These are phyloP conservation scores for Sphaeridia pumilis DNA, from an alignment of 2,888 invertebrate genomes.

Conservation along the genomic window DNA sequence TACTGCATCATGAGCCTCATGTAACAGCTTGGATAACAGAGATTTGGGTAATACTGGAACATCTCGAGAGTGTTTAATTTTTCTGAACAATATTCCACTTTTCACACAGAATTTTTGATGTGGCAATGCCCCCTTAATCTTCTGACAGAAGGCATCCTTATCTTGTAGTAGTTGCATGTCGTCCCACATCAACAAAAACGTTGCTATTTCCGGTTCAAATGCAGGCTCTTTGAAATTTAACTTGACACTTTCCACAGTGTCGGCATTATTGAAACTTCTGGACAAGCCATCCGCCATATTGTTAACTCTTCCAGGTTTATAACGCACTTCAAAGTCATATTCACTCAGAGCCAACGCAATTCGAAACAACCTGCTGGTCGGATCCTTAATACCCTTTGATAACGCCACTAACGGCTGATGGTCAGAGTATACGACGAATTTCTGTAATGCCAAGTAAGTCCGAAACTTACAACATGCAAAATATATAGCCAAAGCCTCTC, in stretches of 20 bases:
- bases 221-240: background rate
- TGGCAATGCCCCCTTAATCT: background rate
- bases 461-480: conserved; percentile 40
- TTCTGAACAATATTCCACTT: background rate
- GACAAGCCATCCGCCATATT: background rate
- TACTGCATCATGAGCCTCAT: background rate
- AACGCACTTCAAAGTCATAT: background rate
- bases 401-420: conserved; percentile 43
- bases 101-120: background rate
- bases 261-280: background rate
- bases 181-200: background rate
- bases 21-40: background rate
- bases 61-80: background rate
- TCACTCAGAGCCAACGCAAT: background rate
- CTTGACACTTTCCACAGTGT: background rate
- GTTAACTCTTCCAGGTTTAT: background rate
- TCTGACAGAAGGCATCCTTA: background rate
- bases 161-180: background rate
- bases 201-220: background rate
- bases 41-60: background rate
- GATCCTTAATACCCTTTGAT: conserved; percentile 38
- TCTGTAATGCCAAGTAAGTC: conserved; percentile 39
- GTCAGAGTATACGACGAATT: conserved; percentile 39
- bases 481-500: conserved; percentile 39
- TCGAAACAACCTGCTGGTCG: conserved; percentile 39